Conservation (phyloP, 2,113 vertebrate genomes). For the Heteronetta atricapilla region DNA sequence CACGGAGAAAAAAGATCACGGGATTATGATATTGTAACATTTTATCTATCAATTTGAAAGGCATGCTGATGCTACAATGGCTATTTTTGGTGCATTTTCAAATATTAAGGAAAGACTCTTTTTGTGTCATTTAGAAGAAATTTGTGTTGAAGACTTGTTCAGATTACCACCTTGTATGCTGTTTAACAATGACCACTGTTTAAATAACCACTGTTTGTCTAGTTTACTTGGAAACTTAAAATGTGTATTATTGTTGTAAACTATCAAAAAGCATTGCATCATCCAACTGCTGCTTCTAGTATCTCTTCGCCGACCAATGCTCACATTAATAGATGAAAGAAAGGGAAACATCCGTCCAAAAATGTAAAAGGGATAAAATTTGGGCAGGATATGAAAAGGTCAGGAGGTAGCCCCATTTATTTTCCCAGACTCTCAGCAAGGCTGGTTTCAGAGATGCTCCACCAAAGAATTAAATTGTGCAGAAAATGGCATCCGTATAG, state of each 20-base stretch:
- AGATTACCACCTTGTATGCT: neutral
- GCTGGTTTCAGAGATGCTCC: neutral
- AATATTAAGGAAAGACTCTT: neutral
- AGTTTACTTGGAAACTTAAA: neutral
- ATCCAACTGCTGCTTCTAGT: neutral
- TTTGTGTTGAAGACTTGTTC: neutral
- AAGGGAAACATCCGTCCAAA: neutral
- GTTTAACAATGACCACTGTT: neutral
- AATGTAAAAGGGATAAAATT: neutral
- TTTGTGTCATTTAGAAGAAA: neutral
- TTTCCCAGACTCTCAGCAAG: neutral
- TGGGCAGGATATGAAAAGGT: neutral
- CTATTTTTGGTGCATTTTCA: neutral
- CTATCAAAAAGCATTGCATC: neutral
- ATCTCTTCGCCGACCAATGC: neutral
- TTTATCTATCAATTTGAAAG: neutral
- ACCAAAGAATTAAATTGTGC: neutral
- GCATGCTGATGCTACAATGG: neutral
- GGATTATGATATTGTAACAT: neutral
- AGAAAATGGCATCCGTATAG: neutral
- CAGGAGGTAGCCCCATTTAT: neutral
- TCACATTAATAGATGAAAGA: neutral
- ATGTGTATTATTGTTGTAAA: neutral
- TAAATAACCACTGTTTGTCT: neutral
- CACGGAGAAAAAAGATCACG: neutral